Percentiles rank a stretch among this genome's conserved stretches.
Evolutionary conservation across 1,140 invertebrate genomes (phyloP).

Genomic region (Melitaea cinxia): DNA sequence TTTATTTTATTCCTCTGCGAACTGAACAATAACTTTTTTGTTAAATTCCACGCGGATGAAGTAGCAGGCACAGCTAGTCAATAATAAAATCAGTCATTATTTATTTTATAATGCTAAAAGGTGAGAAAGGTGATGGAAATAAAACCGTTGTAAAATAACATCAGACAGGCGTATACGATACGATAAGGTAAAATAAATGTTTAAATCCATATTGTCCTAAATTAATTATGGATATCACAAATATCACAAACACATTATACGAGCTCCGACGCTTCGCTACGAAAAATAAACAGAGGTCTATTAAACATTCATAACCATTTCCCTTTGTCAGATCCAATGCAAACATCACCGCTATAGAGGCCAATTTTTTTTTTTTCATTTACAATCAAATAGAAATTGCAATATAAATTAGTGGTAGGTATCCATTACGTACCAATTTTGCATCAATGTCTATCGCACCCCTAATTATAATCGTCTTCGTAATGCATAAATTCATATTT

Average conservation of each 20-base stretch:
- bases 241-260: constrained; percentile 55
- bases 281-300: constrained; percentile 67
- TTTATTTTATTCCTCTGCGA: no score
- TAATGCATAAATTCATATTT: constrained; percentile 54
- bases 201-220: constrained; percentile 13
- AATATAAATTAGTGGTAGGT: constrained; percentile 64
- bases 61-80: no score
- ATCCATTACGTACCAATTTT: constrained; percentile 62
- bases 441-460: constrained; percentile 57
- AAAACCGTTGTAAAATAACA: constrained; percentile 8
- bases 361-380: constrained; percentile 51
- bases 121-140: constrained; percentile 6
- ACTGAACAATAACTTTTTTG: no score
- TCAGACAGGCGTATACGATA: constrained; percentile 18
- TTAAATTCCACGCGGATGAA: no score
- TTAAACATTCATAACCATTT: constrained; percentile 72
- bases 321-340: constrained; percentile 54
- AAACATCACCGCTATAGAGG: constrained; percentile 51
- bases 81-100: constrained; percentile 18
- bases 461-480: constrained; percentile 42
- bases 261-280: constrained; percentile 61
- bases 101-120: constrained; percentile 15
- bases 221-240: constrained; percentile 24
- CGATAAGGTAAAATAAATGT: constrained; percentile 15
- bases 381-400: constrained; percentile 45